Base-by-base conservation (phyloP, 2,113 vertebrate species). In the Gobio gobio region DNA sequence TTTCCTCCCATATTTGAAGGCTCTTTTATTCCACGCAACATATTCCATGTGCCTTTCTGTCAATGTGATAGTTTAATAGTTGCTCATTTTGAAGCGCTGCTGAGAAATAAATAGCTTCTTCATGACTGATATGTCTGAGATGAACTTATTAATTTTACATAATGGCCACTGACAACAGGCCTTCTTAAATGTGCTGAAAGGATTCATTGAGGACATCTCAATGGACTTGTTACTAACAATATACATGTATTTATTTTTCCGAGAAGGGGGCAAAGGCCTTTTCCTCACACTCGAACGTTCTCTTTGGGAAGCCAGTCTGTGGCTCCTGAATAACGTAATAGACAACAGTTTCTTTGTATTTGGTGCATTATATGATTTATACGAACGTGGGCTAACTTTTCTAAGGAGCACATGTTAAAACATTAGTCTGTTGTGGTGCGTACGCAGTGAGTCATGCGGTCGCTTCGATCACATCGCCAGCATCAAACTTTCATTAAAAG, bases 61-160 rank as follows among this genome's bases (percentile, higher is more conserved):
- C 33, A 36, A 40, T 58, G 12, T 58, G 81, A 3, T 29, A 43
- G 29, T 58, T 83, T 83, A 83, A 83, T 83, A 73, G 81, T 82
- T 72, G 49, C 64, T 72, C 49, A 24, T 82, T 72, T 58, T 43
- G 14, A 72, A 72, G 40, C 9, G 26, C 66, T 56, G 64, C 66
- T 40, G 29, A 14, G 80, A 82, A 72, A 72, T 82, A 43, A 72
- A 82, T 72, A 24, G 49, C 29, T 72, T n/a, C 49, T 43, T 16
- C 22, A 24, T 58, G 49, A 82, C 20, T 72, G 66, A 83, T 72
- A 7, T 20, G 81, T 73, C 66, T 72, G 29, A 72, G 81, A 73
- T 83, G 66, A 73, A 36, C 49, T 58, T 56, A 72, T 83, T 82
- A 43, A 82, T 72, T 66, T 72, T 43, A 49, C 56, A 70, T 24